These are phyloP conservation scores for Micronycteris hirsuta DNA, from an alignment of 2,113 vertebrate species.

Conservation along the genomic window DNA sequence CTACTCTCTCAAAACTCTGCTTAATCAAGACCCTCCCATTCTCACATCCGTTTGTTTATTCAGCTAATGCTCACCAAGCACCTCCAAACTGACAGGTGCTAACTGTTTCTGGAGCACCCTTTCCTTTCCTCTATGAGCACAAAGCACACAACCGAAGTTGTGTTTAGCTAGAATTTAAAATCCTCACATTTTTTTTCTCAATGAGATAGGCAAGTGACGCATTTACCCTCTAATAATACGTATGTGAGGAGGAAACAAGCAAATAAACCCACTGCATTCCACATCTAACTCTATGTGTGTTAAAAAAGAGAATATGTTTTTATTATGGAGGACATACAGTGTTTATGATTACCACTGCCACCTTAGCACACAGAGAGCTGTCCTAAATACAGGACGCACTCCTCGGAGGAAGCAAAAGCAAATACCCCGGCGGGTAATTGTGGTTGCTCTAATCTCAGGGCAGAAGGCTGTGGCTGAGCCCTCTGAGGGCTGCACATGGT, in stretches of 20 bases:
- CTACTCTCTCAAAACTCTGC: background rate
- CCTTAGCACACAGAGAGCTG: slow-evolving; percentile 37
- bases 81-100: background rate
- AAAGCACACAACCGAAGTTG: background rate
- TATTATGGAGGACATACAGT: background rate
- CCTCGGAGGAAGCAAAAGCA: slow-evolving; percentile 14
- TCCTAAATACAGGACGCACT: background rate
- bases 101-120: background rate
- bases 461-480: slow-evolving; percentile 59
- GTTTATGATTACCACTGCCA: background rate
- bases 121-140: background rate
- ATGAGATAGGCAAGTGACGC: slow-evolving; percentile 20
- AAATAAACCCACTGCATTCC: slow-evolving; percentile 2
- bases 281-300: background rate
- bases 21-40: background rate
- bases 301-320: background rate
- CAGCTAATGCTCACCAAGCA: background rate
- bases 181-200: background rate
- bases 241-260: slow-evolving; percentile 15
- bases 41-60: background rate
- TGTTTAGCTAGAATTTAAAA: background rate
- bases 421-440: background rate
- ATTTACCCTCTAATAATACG: background rate
- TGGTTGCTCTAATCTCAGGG: background rate
- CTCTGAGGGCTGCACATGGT: background rate